Evolutionary conservation across 92 coral and sea anemone genomes (phyloP), one percentile per base, ranked within the genome.

Genomic region (Paragorgia papillata): DNA sequence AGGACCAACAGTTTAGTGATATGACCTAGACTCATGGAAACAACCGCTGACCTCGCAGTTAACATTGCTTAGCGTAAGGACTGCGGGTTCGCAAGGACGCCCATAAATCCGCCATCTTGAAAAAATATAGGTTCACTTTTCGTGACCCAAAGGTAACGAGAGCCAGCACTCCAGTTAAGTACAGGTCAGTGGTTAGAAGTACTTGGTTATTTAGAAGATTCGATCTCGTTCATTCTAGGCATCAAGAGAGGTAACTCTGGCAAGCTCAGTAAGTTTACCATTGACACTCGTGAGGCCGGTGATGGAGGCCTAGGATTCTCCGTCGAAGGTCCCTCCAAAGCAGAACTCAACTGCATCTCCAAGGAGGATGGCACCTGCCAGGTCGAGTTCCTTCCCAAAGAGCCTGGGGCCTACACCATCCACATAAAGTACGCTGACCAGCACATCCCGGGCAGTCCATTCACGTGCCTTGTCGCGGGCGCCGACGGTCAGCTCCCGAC

Each of bases 241-340:
- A 60, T 89, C 46, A 82, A 79, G 73, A 86, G 82, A 21, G 99
- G 99, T n/a, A 91, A 91, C 48, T 86, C 92, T 0, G 96, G 91
- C 0, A 86, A 87, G 48, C 90, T 90, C 14, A 86, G 92, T 32
- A 80, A 77, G 66, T 95, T 95, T 79, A 91, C 96, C 58, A 91
- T 95, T 35, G 92, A 95, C 80, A 88, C 99, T 28, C 97, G 99
- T 41, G 99, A 91, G 56, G 99, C 99, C 65, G 99, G 99, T 25
- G 89, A 87, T 60, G 99, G 99, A 20, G 99, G 99, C 46, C 86
- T 95, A 56, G 99, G 99, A 35, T 91, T 95, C 40, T 88, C 97
- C n/a, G 92, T 95, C 63, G 99, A 95, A 74, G 99, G 99, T 51
- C 99, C 99, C 37, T 91, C 97, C 31, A 95, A 95, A 83, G 99